Base-by-base conservation (phyloP, 1,140 invertebrate species). In the Euura saliciscinereae region DNA sequence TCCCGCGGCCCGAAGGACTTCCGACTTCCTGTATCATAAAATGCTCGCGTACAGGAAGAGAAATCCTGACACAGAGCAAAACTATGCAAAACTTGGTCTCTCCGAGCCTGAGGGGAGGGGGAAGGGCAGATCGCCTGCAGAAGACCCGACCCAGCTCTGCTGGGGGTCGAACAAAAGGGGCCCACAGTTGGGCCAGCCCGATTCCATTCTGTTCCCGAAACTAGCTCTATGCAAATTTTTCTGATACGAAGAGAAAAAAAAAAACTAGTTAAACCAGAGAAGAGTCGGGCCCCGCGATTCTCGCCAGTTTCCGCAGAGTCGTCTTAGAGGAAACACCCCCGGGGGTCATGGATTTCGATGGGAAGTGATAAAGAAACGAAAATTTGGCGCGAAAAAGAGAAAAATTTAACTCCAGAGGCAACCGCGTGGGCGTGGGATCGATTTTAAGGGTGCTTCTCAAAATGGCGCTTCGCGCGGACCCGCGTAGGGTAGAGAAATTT, bases 211-310 rank as follows among this genome's bases (percentile, higher is more conserved):
- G 73, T 77, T 67, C 70, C 77, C 71, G 65, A 69, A 80, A 75
- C 80, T 80, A 86, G 86, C 86, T 88, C 82, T 85, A 87, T 88
- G 86, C 86, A 87, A 88, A 87, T 88, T 72, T 78, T 71, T 68
- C 51, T 66, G 28, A 28, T 28, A 28, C 28, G 28, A 28, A 28
- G 28, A 28, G 28, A 28, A 28, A 28, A 28, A n/a, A n/a, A 28
- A 28, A 28, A 28, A 28, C 28, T 28, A 28, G 28, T 28, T 28
- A 28, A 28, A 28, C 28, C 28, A 28, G 28, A 28, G 28, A 28
- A 28, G 28, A 59, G 10, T n/a, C 10, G 51, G 44, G 43, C 43
- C 6, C 6, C 28, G 28, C 28, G 28, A 1, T 28, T 28, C 28
- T 28, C 28, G 28, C 66, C 74, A 72, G 71, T 73, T 70, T 66